phyloP scores from a whole-genome alignment of 2,797 vertebrate species.

The Petrocephalus schoutedeni region DNA sequence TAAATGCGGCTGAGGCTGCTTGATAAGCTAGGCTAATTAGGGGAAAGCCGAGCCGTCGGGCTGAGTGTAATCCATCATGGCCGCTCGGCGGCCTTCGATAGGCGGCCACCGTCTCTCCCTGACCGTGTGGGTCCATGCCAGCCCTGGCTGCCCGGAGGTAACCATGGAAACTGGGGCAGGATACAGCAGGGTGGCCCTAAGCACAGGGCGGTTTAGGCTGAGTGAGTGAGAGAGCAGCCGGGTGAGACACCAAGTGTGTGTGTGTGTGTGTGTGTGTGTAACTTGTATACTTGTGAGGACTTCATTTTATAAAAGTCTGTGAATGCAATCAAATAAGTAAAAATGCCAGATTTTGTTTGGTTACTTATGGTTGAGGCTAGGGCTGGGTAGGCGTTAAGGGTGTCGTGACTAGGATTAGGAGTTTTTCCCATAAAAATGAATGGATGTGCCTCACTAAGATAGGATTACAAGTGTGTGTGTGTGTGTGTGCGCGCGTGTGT shows the following conservation, averaged over 20 bases:
- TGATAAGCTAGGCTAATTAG: conserved; percentile 47
- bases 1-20: conserved; percentile 32
- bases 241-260: not conserved
- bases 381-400: no score
- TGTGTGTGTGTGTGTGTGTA: not conserved
- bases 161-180: not conserved
- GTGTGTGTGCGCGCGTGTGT: not conserved
- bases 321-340: no score
- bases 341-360: no score
- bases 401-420: not conserved
- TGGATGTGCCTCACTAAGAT: not conserved
- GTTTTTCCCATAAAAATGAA: no score
- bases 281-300: no score
- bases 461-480: not conserved
- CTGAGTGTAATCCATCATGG: conserved; percentile 34
- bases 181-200: not conserved
- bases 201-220: not conserved
- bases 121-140: not conserved
- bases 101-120: not conserved
- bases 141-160: not conserved
- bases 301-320: no score
- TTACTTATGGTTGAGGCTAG: no score
- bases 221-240: not conserved
- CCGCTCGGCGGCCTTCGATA: conserved; percentile 17
- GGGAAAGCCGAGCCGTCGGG: conserved; percentile 36